Base-by-base conservation (phyloP, 2,797 vertebrate species). In the Fistularia tabacaria region DNA sequence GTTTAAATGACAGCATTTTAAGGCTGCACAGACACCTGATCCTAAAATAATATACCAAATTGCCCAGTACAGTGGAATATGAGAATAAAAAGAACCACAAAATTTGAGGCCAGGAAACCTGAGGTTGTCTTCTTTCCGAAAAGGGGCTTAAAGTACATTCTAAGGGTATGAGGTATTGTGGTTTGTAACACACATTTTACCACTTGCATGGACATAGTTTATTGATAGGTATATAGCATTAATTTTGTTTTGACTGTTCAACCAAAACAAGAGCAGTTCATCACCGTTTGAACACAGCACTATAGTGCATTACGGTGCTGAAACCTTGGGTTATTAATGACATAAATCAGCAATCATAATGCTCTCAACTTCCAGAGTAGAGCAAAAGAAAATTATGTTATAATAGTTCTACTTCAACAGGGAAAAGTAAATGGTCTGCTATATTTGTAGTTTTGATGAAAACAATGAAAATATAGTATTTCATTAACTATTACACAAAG, bases 1-100 rank as follows among this genome's bases (percentile, higher is more conserved):
- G 54, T 77, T 74, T 61, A 68, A 79, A 71, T 67, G 62, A 60
- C 64, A 74, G 64, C 2, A 40, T 80, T 66, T 66, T 49, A 39
- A 37, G 46, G 44, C 62, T 51, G 46, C 59, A 10, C 45, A 43
- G 65, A 68, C 57, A 79, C 63, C 9, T 38, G 62, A 79, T 71
- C 63, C 70, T 81, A 72, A 77, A 84, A 84, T 75, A 85, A 82
- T 66, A 76, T 52, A 12, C 43, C 55, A 55, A 73, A 76, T 64
- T 74, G 63, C 71, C 59, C 65, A 46, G 63, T 72, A 67, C 74
- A 73, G 80, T 77, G 59, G 68, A 85, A 81, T 73, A 64, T 63
- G 62, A 78, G 71, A 69, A 72, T 74, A 64, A 76, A 77, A 81
- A 61, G 37, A 64, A 67, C 79, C 80, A 57, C 80, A 84, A 54